Evolutionary conservation across 53 echinoderm and acorn worm species (phyloP).

Genomic region (Temnopleurus reevesii): DNA sequence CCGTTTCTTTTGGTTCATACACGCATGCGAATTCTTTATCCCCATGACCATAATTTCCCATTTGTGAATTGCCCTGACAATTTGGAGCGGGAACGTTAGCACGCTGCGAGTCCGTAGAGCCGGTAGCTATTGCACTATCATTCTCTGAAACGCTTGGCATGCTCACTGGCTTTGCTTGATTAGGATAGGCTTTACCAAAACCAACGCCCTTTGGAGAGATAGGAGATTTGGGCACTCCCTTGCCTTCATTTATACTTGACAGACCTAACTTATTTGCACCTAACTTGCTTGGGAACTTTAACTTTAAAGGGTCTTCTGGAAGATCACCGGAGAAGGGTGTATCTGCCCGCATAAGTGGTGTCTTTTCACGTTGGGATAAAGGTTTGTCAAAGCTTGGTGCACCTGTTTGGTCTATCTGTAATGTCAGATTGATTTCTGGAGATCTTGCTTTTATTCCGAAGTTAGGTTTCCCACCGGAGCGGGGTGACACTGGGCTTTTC

Average conservation of each 20-base stretch:
- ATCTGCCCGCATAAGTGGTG: not conserved
- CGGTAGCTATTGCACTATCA: not conserved
- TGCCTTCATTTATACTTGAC: not conserved
- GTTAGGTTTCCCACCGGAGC: not conserved
- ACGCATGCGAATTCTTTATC: slow-evolving; percentile 10
- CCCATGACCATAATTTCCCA: not conserved
- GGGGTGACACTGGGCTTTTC: not conserved
- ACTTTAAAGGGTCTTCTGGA: not conserved
- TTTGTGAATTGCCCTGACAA: not conserved
- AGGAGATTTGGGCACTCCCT: not conserved
- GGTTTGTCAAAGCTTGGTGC: not conserved
- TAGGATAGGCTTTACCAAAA: not conserved
- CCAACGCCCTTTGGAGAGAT: not conserved
- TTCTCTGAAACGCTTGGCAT: not conserved
- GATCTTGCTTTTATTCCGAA: not conserved
- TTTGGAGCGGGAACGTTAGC: not conserved
- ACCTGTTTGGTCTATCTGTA: not conserved
- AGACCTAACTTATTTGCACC: not conserved
- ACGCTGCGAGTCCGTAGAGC: not conserved
- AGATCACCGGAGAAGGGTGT: slow-evolving; percentile 41
- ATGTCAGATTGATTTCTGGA: not conserved
- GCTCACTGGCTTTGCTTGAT: not conserved
- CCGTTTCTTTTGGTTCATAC: not conserved
- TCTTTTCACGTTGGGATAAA: not conserved
- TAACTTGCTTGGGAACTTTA: not conserved